These are phyloP conservation scores for Scomber scombrus DNA, from an alignment of 2,113 vertebrate genomes.

Conservation along the genomic window DNA sequence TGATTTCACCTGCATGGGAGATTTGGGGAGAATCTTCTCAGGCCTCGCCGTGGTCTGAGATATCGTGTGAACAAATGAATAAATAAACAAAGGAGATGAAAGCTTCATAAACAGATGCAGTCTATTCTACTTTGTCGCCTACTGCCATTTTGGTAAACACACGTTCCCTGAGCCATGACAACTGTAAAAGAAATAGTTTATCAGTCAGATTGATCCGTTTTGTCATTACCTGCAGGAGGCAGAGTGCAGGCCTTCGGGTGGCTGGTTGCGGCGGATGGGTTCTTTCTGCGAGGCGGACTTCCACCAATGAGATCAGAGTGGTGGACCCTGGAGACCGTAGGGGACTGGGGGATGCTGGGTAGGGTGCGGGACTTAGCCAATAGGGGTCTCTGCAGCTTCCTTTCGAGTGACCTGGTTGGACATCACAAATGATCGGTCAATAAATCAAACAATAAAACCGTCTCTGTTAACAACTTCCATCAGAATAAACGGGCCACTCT, in stretches of 20 bases:
- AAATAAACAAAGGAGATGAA: constrained; percentile 1
- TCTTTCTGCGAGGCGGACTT: constrained; percentile 82
- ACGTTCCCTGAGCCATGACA: not conserved
- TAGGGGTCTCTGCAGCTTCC: constrained; percentile 88
- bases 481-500: too few species aligned
- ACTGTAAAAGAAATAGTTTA: not conserved
- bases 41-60: constrained; percentile 1
- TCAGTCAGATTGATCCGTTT: not conserved
- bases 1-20: not conserved
- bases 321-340: constrained; percentile 86
- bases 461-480: too few species aligned
- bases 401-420: constrained; percentile 89
- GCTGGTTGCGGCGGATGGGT: constrained; percentile 54
- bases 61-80: constrained; percentile 9
- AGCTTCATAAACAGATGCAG: not conserved
- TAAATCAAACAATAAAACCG: too few species aligned
- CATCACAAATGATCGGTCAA: not conserved
- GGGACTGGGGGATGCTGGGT: constrained; percentile 94
- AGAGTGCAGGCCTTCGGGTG: constrained; percentile 87
- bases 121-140: not conserved
- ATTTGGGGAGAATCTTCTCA: not conserved
- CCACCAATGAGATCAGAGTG: constrained; percentile 76
- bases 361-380: constrained; percentile 91
- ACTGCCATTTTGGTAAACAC: not conserved
- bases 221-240: constrained; percentile 86